Percentiles rank a stretch among this genome's conserved stretches.
These are phyloP conservation scores for Okapia johnstoni DNA, from an alignment of 2,113 vertebrate genomes.

Conservation along the genomic window DNA sequence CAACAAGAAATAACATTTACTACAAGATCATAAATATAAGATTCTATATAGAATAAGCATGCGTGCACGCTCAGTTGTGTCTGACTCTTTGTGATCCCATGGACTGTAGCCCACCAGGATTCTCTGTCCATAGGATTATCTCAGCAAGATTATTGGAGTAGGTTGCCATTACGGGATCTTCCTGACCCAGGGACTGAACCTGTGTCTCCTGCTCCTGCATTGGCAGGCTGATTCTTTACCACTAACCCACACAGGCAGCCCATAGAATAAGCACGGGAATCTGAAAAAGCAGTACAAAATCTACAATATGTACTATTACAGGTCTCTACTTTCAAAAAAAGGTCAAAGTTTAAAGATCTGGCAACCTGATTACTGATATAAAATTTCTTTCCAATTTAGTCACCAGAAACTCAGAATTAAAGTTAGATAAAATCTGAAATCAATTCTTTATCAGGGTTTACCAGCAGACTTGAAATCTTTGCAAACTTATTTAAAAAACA, in stretches of 20 bases:
- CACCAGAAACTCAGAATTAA: not conserved
- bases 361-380: not conserved
- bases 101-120: not conserved
- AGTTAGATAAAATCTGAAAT: not conserved
- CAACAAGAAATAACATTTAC: not conserved
- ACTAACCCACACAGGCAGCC: not conserved
- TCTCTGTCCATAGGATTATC: not conserved
- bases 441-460: not conserved
- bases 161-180: not conserved
- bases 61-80: not conserved
- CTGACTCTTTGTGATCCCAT: not conserved
- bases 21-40: not conserved
- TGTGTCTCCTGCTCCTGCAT: not conserved
- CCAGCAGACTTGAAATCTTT: not conserved
- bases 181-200: not conserved
- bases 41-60: not conserved
- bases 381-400: not conserved
- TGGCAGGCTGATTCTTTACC: not conserved
- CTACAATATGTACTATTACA: not conserved
- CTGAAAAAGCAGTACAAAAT: not conserved
- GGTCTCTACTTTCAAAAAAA: not conserved
- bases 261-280: not conserved
- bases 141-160: not conserved
- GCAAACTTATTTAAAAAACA: not conserved
- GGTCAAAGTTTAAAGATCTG: slow-evolving; percentile 5